Evolutionary conservation across 2,888 invertebrate species (phyloP).

Genomic region (Octonoba sinensis): DNA sequence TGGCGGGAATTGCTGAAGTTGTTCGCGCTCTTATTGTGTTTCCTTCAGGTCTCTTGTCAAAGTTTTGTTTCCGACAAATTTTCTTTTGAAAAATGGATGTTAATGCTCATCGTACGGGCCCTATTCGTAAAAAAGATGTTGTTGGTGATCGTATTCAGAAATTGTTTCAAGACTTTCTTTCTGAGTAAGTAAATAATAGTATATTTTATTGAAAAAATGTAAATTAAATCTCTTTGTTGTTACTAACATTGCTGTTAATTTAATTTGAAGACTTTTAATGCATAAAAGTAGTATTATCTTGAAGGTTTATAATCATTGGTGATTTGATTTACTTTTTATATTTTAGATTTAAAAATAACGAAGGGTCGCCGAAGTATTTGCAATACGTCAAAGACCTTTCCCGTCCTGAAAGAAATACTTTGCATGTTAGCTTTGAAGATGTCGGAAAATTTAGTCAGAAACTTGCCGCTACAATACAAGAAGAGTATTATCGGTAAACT

Average conservation of each 20-base stretch:
- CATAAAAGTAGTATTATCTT: neutral
- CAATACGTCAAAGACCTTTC: conserved; percentile 84
- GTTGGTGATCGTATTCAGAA: conserved; percentile 94
- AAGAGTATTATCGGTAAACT: conserved; percentile 87
- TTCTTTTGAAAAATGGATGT: conserved; percentile 79
- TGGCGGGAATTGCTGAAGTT: too few species aligned
- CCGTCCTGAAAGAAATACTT: conserved; percentile 90
- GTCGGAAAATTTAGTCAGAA: conserved; percentile 94
- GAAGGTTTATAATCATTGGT: neutral
- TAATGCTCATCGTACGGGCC: conserved; percentile 81
- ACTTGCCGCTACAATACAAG: conserved; percentile 90
- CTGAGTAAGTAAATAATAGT: conserved; percentile 79
- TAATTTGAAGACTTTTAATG: neutral
- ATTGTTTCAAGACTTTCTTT: conserved; percentile 94
- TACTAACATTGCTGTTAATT: neutral
- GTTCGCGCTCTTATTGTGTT: too few species aligned
- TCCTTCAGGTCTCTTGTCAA: too few species aligned
- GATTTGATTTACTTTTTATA: neutral
- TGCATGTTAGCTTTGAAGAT: conserved; percentile 94
- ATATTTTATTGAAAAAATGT: too few species aligned
- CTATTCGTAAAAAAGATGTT: conserved; percentile 86
- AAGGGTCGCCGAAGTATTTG: conserved; percentile 88
- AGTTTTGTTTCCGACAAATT: too few species aligned
- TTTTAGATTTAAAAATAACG: conserved; percentile 76
- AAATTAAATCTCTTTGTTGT: neutral